Percentiles rank a stretch among this genome's conserved stretches.
phyloP scores from a whole-genome alignment of 2,797 vertebrate genomes.

The Forpus xanthops region DNA sequence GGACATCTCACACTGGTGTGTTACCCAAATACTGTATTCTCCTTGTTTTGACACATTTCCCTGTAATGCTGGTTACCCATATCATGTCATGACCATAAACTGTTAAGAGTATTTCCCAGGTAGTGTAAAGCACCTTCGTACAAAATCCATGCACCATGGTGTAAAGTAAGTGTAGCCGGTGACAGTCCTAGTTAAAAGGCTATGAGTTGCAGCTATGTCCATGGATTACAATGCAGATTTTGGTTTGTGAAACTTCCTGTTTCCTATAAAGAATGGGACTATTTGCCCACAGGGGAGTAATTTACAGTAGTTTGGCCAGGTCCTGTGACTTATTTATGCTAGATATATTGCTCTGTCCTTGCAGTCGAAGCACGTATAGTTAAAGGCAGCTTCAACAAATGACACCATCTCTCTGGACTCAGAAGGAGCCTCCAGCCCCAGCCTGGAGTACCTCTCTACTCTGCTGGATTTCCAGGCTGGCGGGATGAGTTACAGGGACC shows the following conservation, averaged over 20 bases:
- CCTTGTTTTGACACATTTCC: not conserved
- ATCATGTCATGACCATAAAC: not conserved
- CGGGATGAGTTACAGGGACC: slow-evolving; percentile 63
- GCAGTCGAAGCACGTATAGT: not conserved
- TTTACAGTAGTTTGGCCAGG: not conserved
- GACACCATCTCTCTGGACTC: not conserved
- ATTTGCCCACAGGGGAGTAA: not conserved
- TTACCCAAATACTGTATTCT: not conserved
- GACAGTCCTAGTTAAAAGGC: not conserved
- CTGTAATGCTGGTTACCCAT: rapidly evolving
- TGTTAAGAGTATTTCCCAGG: not conserved
- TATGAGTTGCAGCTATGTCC: not conserved
- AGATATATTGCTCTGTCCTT: not conserved
- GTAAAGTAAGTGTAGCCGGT: not conserved
- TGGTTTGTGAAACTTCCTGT: not conserved
- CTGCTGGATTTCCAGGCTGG: slow-evolving; percentile 56
- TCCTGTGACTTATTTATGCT: not conserved
- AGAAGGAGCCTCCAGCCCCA: slow-evolving; percentile 52
- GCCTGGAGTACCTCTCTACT: slow-evolving; percentile 39
- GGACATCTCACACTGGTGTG: not conserved
- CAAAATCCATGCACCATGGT: not conserved
- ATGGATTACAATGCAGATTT: not conserved
- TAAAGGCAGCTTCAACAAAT: slow-evolving; percentile 50
- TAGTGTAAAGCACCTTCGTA: not conserved
- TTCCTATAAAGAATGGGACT: not conserved